Evolutionary conservation across 2,113 vertebrate species (phyloP).

Genomic region (Tyto alba): DNA sequence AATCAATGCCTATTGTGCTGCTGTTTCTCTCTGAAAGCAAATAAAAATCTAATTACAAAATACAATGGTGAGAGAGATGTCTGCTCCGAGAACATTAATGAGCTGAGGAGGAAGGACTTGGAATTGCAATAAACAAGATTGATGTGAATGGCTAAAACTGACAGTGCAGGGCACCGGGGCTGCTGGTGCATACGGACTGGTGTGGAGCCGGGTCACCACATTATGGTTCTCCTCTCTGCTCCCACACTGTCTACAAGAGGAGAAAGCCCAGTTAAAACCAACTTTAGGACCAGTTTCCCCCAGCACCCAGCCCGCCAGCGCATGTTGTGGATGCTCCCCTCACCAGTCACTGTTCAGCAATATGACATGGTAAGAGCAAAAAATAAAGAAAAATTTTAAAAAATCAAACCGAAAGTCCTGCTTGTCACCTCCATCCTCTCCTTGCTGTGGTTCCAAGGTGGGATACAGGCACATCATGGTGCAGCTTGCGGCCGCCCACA

Average conservation of each 20-base stretch:
- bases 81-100: background rate
- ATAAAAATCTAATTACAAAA: slow-evolving; percentile 57
- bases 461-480: accelerated
- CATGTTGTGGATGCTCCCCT: background rate
- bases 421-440: background rate
- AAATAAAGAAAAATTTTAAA: too few species aligned
- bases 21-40: background rate
- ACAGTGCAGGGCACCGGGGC: background rate
- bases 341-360: background rate
- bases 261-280: background rate
- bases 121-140: slow-evolving; percentile 5
- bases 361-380: accelerated
- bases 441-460: accelerated
- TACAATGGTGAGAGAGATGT: slow-evolving; percentile 20
- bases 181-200: accelerated
- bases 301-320: background rate
- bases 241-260: accelerated
- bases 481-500: background rate
- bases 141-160: background rate
- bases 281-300: background rate
- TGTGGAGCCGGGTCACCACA: background rate
- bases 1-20: slow-evolving; percentile 20
- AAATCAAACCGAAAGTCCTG: background rate
- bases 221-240: accelerated
- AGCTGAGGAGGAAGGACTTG: slow-evolving; percentile 5